phyloP scores from a whole-genome alignment of 1,140 invertebrate genomes.

The Oncopeltus fasciatus region DNA sequence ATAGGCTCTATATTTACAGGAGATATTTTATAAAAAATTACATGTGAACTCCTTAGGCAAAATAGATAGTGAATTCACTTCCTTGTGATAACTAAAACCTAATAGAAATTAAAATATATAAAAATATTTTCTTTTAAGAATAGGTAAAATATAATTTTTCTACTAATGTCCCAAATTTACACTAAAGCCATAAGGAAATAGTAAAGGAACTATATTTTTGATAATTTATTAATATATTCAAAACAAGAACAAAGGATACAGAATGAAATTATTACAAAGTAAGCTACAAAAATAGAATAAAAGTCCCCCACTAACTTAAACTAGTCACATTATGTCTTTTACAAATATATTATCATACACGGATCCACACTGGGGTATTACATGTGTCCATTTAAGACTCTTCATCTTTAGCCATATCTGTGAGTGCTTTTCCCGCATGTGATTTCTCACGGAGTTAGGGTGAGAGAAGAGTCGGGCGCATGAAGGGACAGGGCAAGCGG shows the following conservation, averaged over 20 bases:
- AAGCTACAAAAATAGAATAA: slow-evolving; percentile 5
- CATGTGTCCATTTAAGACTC: slow-evolving; percentile 52
- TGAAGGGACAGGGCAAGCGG: slow-evolving; percentile 54
- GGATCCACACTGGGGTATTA: slow-evolving; percentile 7
- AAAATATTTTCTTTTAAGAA: background rate
- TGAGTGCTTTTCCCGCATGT: slow-evolving; percentile 66
- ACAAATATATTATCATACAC: slow-evolving; percentile 3
- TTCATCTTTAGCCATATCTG: slow-evolving; percentile 67
- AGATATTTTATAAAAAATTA: no score
- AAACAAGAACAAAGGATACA: no score
- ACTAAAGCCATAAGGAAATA: background rate
- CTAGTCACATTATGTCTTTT: slow-evolving; percentile 4
- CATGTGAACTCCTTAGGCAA: no score
- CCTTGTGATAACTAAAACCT: no score
- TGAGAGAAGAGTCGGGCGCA: slow-evolving; percentile 60
- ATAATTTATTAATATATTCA: no score
- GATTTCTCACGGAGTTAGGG: slow-evolving; percentile 67
- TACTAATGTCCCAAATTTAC: background rate
- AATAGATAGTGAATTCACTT: no score
- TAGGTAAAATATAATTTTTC: no score
- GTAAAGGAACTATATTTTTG: background rate
- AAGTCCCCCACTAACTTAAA: background rate
- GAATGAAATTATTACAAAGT: background rate
- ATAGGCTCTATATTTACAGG: no score
- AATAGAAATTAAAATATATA: background rate